These are phyloP conservation scores for Willisornis vidua DNA, from an alignment of 2,113 vertebrate genomes.

Conservation along the genomic window DNA sequence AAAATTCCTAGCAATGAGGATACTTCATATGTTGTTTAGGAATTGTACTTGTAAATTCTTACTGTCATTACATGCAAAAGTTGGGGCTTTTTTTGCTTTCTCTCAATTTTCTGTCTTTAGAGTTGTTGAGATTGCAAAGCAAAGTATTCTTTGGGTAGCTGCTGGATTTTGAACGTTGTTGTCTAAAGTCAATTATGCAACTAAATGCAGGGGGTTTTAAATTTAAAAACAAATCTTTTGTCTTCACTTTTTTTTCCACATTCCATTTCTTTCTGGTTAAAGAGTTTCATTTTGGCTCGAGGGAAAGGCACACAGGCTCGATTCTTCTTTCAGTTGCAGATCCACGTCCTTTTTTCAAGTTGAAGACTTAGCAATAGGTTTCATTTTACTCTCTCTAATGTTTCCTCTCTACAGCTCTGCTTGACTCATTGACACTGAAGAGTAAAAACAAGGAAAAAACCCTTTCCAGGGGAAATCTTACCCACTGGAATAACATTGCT, in stretches of 20 bases:
- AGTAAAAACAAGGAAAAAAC: not conserved
- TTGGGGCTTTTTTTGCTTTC: not conserved
- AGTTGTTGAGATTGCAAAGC: not conserved
- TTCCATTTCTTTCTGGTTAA: not conserved
- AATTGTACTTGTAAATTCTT: not conserved
- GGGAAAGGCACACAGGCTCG: not conserved
- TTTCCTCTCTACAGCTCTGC: not conserved
- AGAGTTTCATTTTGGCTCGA: not conserved
- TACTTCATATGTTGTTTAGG: not conserved
- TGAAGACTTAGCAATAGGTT: not conserved
- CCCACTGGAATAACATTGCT: not conserved
- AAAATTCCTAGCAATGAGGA: not conserved
- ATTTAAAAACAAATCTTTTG: not conserved
- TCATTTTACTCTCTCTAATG: not conserved
- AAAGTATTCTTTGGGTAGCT: not conserved
- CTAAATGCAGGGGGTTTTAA: not conserved
- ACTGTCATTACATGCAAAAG: accelerated
- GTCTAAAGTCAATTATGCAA: not conserved
- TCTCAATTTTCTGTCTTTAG: not conserved
- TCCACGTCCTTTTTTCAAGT: not conserved
- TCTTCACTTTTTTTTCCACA: not conserved
- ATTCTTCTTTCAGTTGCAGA: not conserved
- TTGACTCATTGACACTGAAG: not conserved
- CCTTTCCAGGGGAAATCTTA: not conserved
- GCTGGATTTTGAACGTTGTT: not conserved